These are phyloP conservation scores for Magallana ariakensis DNA, from an alignment of 1,140 invertebrate species.

Conservation along the genomic window DNA sequence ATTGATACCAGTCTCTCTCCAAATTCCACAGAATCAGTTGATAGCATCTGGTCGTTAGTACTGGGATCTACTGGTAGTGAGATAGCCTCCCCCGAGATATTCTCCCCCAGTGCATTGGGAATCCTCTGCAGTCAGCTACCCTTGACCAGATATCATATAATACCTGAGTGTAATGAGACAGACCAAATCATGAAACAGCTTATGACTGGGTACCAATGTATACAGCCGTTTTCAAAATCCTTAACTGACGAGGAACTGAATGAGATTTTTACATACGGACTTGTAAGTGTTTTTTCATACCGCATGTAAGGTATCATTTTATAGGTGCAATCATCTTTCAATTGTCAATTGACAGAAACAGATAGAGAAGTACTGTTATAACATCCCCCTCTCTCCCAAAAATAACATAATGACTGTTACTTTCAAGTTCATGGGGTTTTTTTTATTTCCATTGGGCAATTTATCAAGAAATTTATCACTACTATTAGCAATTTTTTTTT, in stretches of 20 bases:
- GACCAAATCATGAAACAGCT: not conserved
- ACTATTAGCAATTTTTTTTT: not conserved
- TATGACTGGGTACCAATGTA: not conserved
- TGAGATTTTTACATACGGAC: conserved; percentile 9
- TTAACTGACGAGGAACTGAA: not conserved
- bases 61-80: not conserved
- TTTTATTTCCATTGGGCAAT: too few species aligned
- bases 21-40: not conserved
- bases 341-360: too few species aligned
- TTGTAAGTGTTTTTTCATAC: not conserved
- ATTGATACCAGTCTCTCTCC: not conserved
- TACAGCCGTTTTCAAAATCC: not conserved
- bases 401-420: too few species aligned
- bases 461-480: too few species aligned
- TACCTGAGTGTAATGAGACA: not conserved
- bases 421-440: too few species aligned
- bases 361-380: too few species aligned
- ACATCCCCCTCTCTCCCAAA: too few species aligned
- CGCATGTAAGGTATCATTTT: not conserved
- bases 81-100: not conserved
- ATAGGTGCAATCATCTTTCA: too few species aligned
- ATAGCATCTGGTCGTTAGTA: not conserved
- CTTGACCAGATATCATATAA: not conserved
- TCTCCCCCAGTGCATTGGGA: not conserved
- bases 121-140: not conserved